Evolutionary conservation across 2,113 vertebrate species (phyloP).

Genomic region (Saguinus imperator): DNA sequence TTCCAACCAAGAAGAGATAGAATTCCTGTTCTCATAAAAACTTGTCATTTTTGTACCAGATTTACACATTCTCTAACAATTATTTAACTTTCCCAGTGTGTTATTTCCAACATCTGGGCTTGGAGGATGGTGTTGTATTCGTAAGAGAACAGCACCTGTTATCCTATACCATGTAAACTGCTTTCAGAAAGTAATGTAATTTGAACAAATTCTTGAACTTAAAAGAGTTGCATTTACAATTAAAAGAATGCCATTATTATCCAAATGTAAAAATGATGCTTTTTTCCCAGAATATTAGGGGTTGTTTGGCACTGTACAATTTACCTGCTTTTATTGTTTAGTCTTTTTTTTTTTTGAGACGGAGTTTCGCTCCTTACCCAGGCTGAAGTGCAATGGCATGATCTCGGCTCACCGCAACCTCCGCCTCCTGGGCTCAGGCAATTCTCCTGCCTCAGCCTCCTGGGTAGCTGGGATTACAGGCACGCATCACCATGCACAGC

Average conservation of each 20-base stretch:
- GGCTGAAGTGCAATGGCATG: no score
- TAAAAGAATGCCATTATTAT: not conserved
- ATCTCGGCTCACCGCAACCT: no score
- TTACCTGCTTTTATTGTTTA: not conserved
- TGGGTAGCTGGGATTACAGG: no score
- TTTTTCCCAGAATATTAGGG: not conserved
- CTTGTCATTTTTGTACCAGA: not conserved
- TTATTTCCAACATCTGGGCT: not conserved
- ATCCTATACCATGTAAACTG: not conserved
- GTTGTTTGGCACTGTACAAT: not conserved
- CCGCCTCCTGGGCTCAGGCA: no score
- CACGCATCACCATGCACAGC: no score
- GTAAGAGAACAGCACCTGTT: not conserved
- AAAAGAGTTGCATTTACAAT: conserved; percentile 23
- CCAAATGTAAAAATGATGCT: not conserved
- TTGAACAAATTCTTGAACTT: not conserved
- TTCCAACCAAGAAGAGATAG: not conserved
- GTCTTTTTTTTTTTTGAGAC: no score
- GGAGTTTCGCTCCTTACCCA: no score
- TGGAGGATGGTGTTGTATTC: not conserved
- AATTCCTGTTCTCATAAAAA: not conserved
- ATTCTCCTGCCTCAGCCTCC: no score
- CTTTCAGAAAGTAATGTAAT: not conserved
- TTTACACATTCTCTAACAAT: not conserved
- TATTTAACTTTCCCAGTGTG: not conserved